Percentiles rank a stretch among this genome's conserved stretches.
Conservation (phyloP, 2,888 invertebrate genomes). For the Drosophila silvestris region DNA sequence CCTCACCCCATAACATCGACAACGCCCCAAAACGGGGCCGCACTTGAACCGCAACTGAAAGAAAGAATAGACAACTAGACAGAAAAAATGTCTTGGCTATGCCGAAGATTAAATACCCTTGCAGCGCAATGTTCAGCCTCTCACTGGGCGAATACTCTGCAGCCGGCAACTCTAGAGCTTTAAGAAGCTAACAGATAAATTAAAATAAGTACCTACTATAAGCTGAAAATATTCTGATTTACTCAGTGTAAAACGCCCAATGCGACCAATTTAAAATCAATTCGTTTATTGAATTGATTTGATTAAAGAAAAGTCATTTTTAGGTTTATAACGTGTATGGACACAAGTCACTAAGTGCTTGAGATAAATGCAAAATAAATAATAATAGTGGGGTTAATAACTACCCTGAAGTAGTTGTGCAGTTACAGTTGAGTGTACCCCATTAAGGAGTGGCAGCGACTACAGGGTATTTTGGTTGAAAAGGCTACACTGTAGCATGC, state of each 20-base stretch:
- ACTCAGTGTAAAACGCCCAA: background rate
- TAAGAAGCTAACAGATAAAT: background rate
- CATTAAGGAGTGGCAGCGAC: background rate
- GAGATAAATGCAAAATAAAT: background rate
- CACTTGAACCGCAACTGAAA: constrained; percentile 49
- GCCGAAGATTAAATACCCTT: constrained; percentile 1
- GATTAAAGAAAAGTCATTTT: background rate
- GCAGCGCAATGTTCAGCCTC: background rate
- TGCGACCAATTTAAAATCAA: background rate
- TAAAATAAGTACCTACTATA: background rate
- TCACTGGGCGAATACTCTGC: constrained; percentile 1
- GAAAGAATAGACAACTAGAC: constrained; percentile 4
- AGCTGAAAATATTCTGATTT: background rate
- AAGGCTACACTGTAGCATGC: constrained; percentile 31
- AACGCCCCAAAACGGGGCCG: constrained; percentile 27
- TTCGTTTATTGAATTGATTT: background rate
- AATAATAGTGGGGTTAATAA: background rate
- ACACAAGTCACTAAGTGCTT: background rate
- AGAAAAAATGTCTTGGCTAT: background rate
- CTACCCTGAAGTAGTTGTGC: background rate
- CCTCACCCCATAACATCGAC: background rate
- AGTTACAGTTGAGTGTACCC: background rate
- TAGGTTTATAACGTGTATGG: background rate
- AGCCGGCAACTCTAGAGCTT: background rate
- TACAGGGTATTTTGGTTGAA: constrained; percentile 25